Evolutionary conservation across 2,113 vertebrate genomes (phyloP), one percentile per base, ranked within the genome.

Genomic region (Ochotona princeps): DNA sequence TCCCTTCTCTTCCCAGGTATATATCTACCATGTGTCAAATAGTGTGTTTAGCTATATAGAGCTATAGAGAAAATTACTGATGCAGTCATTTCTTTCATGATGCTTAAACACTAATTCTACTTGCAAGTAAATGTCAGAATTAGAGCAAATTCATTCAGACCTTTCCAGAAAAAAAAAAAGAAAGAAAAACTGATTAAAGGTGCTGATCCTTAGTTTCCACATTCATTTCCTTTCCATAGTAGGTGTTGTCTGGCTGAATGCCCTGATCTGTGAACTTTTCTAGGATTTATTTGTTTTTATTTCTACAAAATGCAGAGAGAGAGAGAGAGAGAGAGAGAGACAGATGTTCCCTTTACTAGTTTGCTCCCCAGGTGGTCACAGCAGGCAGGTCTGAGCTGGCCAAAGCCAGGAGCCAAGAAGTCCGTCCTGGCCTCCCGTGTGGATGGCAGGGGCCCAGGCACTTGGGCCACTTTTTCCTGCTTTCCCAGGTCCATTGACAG

Each of bases 81-180:
- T 44, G 38, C 2, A 82, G 8, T 38, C 14, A 4, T 61, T 51
- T 28, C 26, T 87, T 21, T 65, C 30, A 70, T 21, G 28, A 65
- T 76, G 44, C 49, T 88, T 90, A 80, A 86, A 92, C 91, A 13
- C 14, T 49, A 85, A 79, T 79, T 79, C 49, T 30, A 30, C 81
- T 73, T 84, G 49, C 87, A 6, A 12, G 26, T 83, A 81, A 61
- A 80, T 70, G 38, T 44, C 38, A 44, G 6, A 44, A 44, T 44
- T 44, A 44, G 38, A 44, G 28, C 38, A 94, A 87, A 30, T 67
- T 87, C 12, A 35, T 57, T 49, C 63, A 69, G 73, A 75, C 13
- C 47, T 79, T 87, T 79, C 87, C 51, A 75, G 57, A 78, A 7
- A 69, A 70, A 90, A 49, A 44, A 6, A 44, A 44, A n/a, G n/a